These are phyloP conservation scores for Cryptomyrus ogoouensis DNA, from an alignment of 2,113 vertebrate genomes.

Conservation along the genomic window DNA sequence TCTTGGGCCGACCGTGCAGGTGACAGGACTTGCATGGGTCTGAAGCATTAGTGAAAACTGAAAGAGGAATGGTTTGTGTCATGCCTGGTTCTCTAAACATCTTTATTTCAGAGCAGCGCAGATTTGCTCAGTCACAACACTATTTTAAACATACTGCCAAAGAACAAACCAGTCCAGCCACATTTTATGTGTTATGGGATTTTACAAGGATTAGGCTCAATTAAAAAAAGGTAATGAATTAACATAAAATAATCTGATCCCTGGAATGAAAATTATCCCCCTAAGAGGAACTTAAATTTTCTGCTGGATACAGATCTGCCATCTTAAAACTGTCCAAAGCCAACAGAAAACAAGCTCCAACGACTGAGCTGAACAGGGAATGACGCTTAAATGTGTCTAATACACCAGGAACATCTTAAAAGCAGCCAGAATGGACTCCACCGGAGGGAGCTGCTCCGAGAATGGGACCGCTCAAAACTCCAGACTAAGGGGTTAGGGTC, in stretches of 20 bases:
- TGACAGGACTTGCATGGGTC: neutral
- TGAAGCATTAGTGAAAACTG: conserved; percentile 17
- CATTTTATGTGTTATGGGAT: conserved; percentile 27
- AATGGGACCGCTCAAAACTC: neutral
- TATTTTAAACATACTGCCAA: conserved; percentile 41
- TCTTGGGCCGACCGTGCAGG: neutral
- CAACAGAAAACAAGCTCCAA: neutral
- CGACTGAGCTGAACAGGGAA: neutral
- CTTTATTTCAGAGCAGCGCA: conserved; percentile 43
- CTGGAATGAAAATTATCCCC: neutral
- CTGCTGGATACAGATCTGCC: neutral
- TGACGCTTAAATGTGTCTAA: neutral
- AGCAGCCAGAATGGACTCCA: neutral
- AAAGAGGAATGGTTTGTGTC: conserved; percentile 3
- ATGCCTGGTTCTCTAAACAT: conserved; percentile 28
- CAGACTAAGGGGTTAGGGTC: neutral
- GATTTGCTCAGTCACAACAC: conserved; percentile 27
- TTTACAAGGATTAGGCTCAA: conserved; percentile 19
- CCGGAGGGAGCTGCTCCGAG: neutral
- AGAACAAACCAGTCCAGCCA: conserved; percentile 30
- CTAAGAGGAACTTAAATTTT: neutral
- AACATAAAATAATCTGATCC: conserved; percentile 25
- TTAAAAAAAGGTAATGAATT: conserved; percentile 46
- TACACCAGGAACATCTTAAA: neutral
- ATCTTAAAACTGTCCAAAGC: neutral